These are phyloP conservation scores for Yponomeuta evonymella DNA, from an alignment of 2,888 invertebrate genomes.

Conservation along the genomic window DNA sequence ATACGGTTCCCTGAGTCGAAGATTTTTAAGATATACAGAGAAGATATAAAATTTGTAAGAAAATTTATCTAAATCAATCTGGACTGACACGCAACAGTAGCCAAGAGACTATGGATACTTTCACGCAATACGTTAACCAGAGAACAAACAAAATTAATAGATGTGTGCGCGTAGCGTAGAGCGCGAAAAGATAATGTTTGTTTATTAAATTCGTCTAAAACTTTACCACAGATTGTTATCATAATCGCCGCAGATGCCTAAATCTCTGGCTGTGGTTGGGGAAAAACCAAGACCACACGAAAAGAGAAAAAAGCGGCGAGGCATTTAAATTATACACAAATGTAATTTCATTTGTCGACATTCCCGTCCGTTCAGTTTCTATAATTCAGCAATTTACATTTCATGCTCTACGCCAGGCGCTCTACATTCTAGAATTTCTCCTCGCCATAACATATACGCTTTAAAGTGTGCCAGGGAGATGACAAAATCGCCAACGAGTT, in stretches of 20 bases:
- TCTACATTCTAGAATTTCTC: conserved; percentile 7
- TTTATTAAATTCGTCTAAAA: neutral
- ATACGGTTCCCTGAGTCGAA: too few relatives aligned
- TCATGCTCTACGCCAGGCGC: neutral
- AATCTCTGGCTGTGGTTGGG: neutral
- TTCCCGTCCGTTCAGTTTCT: conserved; percentile 8
- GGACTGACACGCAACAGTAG: too few relatives aligned
- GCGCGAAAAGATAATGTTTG: neutral
- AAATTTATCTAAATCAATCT: too few relatives aligned
- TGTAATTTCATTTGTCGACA: conserved; percentile 11
- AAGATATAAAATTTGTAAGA: too few relatives aligned
- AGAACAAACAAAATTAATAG: neutral
- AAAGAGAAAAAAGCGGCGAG: conserved; percentile 2
- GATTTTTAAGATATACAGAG: too few relatives aligned
- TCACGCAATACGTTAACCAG: neutral
- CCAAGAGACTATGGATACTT: too few relatives aligned
- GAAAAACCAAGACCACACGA: neutral
- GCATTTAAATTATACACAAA: conserved; percentile 12
- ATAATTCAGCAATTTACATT: conserved; percentile 12
- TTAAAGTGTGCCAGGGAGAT: neutral
- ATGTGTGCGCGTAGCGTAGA: neutral
- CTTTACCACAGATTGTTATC: neutral
- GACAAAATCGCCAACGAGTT: neutral
- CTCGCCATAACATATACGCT: neutral
- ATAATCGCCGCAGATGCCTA: neutral